Base-by-base conservation (phyloP, 1,140 invertebrate species). In the Mercenaria mercenaria region DNA sequence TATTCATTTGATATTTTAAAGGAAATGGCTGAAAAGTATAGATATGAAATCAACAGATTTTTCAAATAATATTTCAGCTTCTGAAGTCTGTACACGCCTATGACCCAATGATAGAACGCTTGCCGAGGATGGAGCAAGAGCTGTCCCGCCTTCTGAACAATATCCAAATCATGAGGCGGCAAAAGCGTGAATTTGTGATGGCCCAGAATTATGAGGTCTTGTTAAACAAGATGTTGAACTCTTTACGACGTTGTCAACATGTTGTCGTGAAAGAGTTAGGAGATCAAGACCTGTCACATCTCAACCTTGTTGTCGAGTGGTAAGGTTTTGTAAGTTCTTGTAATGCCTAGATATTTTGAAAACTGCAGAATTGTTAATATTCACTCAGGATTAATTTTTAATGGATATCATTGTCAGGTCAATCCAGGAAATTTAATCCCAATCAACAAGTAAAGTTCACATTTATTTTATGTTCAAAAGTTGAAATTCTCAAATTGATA, bases 261-360 rank as follows among this genome's bases (percentile, higher is more conserved):
- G 67, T 91, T 79, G 94, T 91, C 2, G 77, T 64, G 3, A 37
- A 41, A 43, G 77, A 87, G 4, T 80, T 94, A 13, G 52, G 72
- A 15, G 76, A 90, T 32, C 87, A 91, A 72, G 93, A 94, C 89
- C 88, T 94, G 10, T 95, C 94, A 8, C 69, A 91, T 81, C 61
- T 95, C n/a, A 90, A 93, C 76, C 81, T 95, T 37, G 92, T 94
- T 2, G 93, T 95, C 15, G 94, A 95, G 91, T 91, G 93, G 94
- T 95, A 86, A 91, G 93, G n/a, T 20, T 61, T 61, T 61, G 29
- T n/a, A 20, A 23, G 6, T 20, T 56, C 18, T 39, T 29, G 15
- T 32, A 26, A 47, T 11, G 10, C 15, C 8, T 29, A 29, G 11
- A 80, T n/a, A n/a, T n/a, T n/a, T n/a, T n/a, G n/a, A n/a, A n/a